A percentile compares a stretch with the other conserved stretches of the same genome.
Evolutionary conservation across 2,113 vertebrate genomes (phyloP).

Genomic region (Stigmatopora argus): DNA sequence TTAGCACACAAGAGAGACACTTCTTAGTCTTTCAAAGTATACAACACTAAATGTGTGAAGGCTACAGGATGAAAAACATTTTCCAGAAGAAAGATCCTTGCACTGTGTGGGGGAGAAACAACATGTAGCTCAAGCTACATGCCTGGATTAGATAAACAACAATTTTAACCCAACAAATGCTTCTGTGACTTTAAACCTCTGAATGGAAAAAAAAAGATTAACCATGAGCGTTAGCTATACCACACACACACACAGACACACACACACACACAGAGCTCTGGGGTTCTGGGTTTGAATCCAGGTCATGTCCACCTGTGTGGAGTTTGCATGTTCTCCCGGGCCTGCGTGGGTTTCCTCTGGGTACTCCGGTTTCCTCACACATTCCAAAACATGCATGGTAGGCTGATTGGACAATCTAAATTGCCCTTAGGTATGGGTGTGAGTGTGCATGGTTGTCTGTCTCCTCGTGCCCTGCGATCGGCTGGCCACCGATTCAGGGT

Average conservation of each 20-base stretch:
- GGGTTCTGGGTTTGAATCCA: no score
- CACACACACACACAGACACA: background rate
- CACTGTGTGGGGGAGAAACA: background rate
- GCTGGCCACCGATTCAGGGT: no score
- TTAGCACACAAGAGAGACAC: slow-evolving; percentile 31
- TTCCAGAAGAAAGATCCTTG: slow-evolving; percentile 1
- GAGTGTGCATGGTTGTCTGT: no score
- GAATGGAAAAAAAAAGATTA: background rate
- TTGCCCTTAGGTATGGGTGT: no score
- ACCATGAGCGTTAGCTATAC: background rate
- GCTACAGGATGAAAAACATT: slow-evolving; percentile 11
- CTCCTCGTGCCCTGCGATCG: no score
- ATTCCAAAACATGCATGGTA: no score
- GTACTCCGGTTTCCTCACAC: no score
- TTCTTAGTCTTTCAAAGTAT: slow-evolving; percentile 28
- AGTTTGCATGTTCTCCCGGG: no score
- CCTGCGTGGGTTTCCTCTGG: no score
- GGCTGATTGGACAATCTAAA: no score
- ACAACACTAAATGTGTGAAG: slow-evolving; percentile 1
- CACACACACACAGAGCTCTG: background rate
- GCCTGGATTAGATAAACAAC: slow-evolving; percentile 1
- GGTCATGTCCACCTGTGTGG: no score
- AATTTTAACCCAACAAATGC: background rate
- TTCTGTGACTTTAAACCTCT: background rate
- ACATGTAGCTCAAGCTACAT: background rate